These are phyloP conservation scores for Acrocyrtus sp. DNA, from an alignment of 2,888 invertebrate species.

Conservation along the genomic window DNA sequence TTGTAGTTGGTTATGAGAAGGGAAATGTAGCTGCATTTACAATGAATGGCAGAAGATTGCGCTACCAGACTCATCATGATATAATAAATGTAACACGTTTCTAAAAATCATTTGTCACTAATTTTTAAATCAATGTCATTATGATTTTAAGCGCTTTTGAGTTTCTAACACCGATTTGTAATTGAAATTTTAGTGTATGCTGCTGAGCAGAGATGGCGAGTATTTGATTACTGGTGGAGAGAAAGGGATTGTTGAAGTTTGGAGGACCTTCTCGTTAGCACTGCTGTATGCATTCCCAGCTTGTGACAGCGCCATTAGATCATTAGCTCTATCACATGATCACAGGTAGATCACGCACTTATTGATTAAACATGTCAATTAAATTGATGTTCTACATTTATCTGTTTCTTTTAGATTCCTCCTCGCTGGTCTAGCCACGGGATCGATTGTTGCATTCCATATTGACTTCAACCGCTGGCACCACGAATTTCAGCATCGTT, in stretches of 20 bases:
- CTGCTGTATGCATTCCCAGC: slow-evolving; percentile 98
- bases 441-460: slow-evolving; percentile 98
- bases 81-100: slow-evolving; percentile 93
- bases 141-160: not conserved
- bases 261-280: slow-evolving; percentile 97
- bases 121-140: not conserved
- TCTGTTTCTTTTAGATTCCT: slow-evolving; percentile 81
- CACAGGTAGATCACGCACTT: slow-evolving; percentile 79
- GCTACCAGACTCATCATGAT: slow-evolving; percentile 93
- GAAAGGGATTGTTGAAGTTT: slow-evolving; percentile 97
- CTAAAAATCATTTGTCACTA: not conserved
- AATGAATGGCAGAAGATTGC: slow-evolving; percentile 89
- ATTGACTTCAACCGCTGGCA: slow-evolving; percentile 99
- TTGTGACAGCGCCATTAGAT: slow-evolving; percentile 93
- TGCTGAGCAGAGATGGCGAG: slow-evolving; percentile 97
- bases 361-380: not conserved
- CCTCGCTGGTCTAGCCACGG: slow-evolving; percentile 95
- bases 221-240: slow-evolving; percentile 98
- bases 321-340: slow-evolving; percentile 96
- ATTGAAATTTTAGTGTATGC: slow-evolving; percentile 77
- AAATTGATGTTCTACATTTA: not conserved
- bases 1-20: slow-evolving; percentile 92
- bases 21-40: slow-evolving; percentile 95
- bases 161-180: slow-evolving; percentile 1
- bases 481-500: slow-evolving; percentile 94